phyloP scores from a whole-genome alignment of 2,113 vertebrate genomes.

The Tyrannus savana region DNA sequence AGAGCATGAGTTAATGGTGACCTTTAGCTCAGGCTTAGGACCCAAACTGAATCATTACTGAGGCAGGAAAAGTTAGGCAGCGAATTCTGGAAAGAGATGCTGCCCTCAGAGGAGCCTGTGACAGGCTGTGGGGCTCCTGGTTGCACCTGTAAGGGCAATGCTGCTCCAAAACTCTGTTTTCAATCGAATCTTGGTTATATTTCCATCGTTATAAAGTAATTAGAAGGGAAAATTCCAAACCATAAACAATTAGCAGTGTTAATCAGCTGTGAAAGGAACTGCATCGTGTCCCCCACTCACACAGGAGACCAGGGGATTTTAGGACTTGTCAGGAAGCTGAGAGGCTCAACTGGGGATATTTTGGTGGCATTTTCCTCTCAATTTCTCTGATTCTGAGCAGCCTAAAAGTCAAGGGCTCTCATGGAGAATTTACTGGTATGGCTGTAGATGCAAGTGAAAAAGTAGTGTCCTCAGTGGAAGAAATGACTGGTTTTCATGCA shows the following conservation, averaged over 20 bases:
- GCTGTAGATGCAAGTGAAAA: not conserved
- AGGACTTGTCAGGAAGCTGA: not conserved
- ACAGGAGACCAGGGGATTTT: not conserved
- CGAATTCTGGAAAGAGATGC: not conserved
- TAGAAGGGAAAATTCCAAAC: not conserved
- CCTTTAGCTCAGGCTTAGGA: not conserved
- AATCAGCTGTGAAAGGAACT: not conserved
- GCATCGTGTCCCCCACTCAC: not conserved
- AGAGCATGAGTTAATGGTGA: not conserved
- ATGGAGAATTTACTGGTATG: not conserved
- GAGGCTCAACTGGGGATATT: not conserved
- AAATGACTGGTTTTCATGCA: not conserved
- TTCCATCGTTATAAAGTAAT: not conserved
- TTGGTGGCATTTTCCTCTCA: not conserved
- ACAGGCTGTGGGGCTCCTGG: not conserved
- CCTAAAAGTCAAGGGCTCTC: not conserved
- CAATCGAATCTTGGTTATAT: not conserved
- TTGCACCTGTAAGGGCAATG: not conserved
- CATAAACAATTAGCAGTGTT: not conserved
- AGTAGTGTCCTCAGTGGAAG: not conserved
- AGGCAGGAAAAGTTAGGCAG: not conserved
- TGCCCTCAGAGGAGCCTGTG: not conserved
- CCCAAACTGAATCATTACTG: slow-evolving; percentile 18
- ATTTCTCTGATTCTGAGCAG: not conserved
- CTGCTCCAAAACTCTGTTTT: not conserved